phyloP scores from a whole-genome alignment of 1,140 invertebrate species.

The Homarus americanus region DNA sequence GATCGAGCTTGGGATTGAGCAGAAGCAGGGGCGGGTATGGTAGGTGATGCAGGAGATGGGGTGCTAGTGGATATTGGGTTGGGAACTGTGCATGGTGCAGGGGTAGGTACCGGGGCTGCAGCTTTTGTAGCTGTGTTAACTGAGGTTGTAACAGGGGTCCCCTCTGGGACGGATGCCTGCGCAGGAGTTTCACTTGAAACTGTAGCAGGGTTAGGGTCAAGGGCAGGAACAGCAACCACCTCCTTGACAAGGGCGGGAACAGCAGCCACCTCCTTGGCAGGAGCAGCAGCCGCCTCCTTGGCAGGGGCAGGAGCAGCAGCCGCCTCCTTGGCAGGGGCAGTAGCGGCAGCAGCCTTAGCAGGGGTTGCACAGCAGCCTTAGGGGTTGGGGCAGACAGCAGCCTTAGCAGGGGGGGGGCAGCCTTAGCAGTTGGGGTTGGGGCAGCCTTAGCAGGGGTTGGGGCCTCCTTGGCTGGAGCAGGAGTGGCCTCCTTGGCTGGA shows the following conservation, averaged over 20 bases:
- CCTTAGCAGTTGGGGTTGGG: no score
- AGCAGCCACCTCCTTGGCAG: slow-evolving; percentile 1
- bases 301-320: not conserved
- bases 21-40: not conserved
- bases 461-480: no score
- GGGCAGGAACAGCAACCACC: not conserved
- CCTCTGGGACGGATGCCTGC: not conserved
- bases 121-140: not conserved
- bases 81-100: not conserved
- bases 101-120: not conserved
- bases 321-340: not conserved
- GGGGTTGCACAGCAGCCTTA: not conserved
- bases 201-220: not conserved
- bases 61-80: not conserved
- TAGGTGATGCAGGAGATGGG: slow-evolving; percentile 19
- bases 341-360: not conserved
- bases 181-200: slow-evolving; percentile 2
- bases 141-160: not conserved
- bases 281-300: slow-evolving; percentile 4
- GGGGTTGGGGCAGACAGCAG: not conserved
- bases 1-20: not conserved
- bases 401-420: not conserved
- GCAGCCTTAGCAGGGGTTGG: no score
- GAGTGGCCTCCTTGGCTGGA: no score
- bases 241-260: not conserved